phyloP scores from a whole-genome alignment of 2,888 invertebrate genomes.

The Chloromyia formosa region DNA sequence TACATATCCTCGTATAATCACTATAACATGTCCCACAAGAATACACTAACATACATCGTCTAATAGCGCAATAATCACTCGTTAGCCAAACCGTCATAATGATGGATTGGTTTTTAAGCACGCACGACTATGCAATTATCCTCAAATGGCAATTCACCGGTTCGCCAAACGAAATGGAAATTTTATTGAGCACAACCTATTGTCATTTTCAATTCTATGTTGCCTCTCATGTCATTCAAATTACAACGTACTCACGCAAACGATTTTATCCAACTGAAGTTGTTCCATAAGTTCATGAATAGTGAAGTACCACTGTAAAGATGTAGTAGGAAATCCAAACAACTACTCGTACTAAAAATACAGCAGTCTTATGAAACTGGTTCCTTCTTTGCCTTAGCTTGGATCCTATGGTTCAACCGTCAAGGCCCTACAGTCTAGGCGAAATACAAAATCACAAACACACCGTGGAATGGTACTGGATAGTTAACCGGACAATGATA shows the following conservation, averaged over 20 bases:
- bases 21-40: too few relatives aligned
- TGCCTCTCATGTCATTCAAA: conserved; percentile 31
- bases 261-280: background rate
- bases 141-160: background rate
- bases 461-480: conserved; percentile 4
- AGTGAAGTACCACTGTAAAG: too few relatives aligned
- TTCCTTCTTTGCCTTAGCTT: background rate
- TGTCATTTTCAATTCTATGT: too few relatives aligned
- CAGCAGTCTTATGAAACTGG: background rate
- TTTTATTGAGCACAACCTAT: too few relatives aligned
- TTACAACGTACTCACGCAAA: background rate
- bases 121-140: conserved; percentile 22
- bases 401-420: background rate
- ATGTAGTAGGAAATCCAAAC: too few relatives aligned
- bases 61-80: background rate
- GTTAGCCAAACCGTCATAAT: background rate
- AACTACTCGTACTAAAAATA: too few relatives aligned
- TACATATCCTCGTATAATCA: too few relatives aligned
- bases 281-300: too few relatives aligned
- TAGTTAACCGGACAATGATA: conserved; percentile 39
- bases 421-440: background rate
- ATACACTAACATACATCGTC: too few relatives aligned
- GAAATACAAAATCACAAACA: background rate
- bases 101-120: background rate
- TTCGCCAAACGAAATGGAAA: background rate